A percentile compares a stretch with the other conserved stretches of the same genome.
Conservation (phyloP, 2,113 vertebrate genomes). For the Ranitomeya variabilis region DNA sequence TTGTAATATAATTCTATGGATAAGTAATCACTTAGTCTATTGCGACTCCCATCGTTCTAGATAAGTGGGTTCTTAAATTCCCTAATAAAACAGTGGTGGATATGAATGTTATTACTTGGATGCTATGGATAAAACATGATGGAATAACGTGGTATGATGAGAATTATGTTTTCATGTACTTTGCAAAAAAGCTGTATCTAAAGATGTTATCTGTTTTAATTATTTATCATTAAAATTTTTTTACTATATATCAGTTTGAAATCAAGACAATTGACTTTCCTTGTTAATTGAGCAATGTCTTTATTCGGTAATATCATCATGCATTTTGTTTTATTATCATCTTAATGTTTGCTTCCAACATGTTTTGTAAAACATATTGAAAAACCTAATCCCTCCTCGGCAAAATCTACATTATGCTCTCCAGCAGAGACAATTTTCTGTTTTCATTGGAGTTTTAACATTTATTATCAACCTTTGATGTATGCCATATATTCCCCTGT, state of each 20-base stretch:
- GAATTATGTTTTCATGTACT: no score
- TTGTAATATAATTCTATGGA: no score
- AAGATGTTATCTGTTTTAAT: no score
- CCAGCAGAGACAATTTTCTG: conserved; percentile 40
- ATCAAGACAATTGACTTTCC: not conserved
- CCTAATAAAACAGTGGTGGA: no score
- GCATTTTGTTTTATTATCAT: not conserved
- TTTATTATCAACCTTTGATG: conserved; percentile 25
- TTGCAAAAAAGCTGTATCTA: no score
- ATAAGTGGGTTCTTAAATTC: no score
- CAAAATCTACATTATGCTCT: conserved; percentile 17
- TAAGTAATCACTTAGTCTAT: no score
- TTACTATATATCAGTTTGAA: not conserved
- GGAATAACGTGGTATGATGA: no score
- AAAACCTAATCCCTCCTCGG: conserved; percentile 33
- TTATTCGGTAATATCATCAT: not conserved
- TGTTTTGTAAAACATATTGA: conserved; percentile 19
- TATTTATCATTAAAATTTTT: no score
- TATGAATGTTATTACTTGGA: no score
- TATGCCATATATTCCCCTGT: not conserved
- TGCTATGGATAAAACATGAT: no score
- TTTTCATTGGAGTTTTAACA: conserved; percentile 18
- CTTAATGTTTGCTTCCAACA: not conserved
- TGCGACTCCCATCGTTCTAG: no score
- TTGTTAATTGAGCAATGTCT: not conserved